phyloP scores from a whole-genome alignment of 2,888 invertebrate genomes.

The Polyploca ridens region DNA sequence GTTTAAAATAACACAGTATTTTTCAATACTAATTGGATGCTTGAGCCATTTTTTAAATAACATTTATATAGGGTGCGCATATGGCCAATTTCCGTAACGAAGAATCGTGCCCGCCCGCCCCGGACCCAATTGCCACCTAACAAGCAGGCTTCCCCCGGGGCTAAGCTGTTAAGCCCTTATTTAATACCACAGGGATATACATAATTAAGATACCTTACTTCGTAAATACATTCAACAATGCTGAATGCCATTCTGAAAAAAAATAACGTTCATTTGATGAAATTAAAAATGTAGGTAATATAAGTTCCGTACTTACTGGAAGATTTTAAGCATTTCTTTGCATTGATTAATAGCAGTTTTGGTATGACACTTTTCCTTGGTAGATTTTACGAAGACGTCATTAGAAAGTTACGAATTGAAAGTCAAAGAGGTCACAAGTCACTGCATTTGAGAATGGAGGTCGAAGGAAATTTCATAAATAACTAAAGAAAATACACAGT shows the following conservation, averaged over 20 bases:
- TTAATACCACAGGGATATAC: conserved; percentile 26
- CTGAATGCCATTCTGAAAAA: background rate
- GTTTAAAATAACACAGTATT: background rate
- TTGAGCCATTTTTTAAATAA: conserved; percentile 1
- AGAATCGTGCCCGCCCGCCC: conserved; percentile 11
- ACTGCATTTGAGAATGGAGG: too few species aligned
- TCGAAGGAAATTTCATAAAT: too few species aligned
- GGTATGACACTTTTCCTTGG: too few species aligned
- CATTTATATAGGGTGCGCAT: conserved; percentile 13
- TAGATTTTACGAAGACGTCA: too few species aligned
- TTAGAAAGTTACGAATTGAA: background rate
- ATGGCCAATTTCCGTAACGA: conserved; percentile 14
- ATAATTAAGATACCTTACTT: conserved; percentile 5
- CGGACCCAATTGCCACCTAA: conserved; percentile 38
- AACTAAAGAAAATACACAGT: background rate
- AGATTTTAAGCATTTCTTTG: too few species aligned
- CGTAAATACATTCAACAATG: background rate
- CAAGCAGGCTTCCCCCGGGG: conserved; percentile 30
- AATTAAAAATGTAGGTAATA: too few species aligned
- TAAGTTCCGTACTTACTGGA: too few species aligned
- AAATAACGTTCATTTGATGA: too few species aligned
- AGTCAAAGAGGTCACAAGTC: background rate
- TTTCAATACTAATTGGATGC: background rate
- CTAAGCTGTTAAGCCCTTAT: conserved; percentile 37
- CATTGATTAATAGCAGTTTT: too few species aligned